phyloP scores from a whole-genome alignment of 2,888 invertebrate genomes.

The Polyommatus iphigenia region DNA sequence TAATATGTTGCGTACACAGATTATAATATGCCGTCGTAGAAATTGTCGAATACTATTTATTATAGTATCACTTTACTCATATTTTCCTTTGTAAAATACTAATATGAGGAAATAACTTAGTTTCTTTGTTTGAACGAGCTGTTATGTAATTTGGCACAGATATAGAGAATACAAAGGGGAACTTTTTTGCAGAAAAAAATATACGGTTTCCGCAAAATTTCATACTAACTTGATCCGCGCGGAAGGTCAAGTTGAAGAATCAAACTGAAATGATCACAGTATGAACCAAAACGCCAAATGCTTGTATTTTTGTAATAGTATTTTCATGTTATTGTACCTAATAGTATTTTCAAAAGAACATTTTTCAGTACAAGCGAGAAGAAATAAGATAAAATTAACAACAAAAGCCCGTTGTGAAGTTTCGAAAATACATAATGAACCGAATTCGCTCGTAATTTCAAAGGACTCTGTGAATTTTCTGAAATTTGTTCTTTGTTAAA shows the following conservation, averaged over 20 bases:
- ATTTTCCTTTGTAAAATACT: too few relatives aligned
- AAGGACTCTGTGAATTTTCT: slow-evolving; percentile 16
- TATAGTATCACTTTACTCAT: not conserved
- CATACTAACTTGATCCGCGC: too few relatives aligned
- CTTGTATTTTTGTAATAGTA: not conserved
- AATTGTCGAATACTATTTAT: not conserved
- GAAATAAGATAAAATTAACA: not conserved
- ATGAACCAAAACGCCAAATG: not conserved
- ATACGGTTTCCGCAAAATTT: too few relatives aligned
- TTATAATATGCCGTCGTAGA: not conserved
- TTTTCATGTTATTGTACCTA: not conserved
- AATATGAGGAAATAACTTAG: too few relatives aligned
- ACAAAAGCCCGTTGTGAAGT: slow-evolving; percentile 18
- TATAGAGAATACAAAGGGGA: too few relatives aligned
- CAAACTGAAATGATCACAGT: not conserved
- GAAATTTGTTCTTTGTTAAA: slow-evolving; percentile 19
- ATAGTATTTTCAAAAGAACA: not conserved
- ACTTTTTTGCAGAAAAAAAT: too few relatives aligned
- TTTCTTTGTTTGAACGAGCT: too few relatives aligned
- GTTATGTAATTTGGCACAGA: too few relatives aligned
- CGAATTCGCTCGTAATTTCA: slow-evolving; percentile 7
- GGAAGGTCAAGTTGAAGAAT: too few relatives aligned
- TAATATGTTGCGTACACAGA: not conserved
- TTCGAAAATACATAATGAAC: slow-evolving; percentile 22
- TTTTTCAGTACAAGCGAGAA: not conserved